phyloP scores from a whole-genome alignment of 1,140 invertebrate species.

The Apocrypta bakeri region DNA sequence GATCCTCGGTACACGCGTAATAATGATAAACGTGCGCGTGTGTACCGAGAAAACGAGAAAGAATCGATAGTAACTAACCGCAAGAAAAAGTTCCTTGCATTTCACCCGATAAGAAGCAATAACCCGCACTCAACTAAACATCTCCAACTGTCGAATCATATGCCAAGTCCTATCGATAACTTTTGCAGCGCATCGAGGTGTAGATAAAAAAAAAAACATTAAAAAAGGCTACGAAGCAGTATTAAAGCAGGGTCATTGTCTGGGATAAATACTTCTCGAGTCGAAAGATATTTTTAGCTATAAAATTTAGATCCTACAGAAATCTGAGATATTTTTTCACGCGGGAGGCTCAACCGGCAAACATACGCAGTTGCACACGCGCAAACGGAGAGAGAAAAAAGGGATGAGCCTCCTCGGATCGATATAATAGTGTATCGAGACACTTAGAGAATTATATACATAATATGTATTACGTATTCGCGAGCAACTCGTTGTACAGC shows the following conservation, averaged over 20 bases:
- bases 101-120: conserved; percentile 14
- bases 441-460: neutral
- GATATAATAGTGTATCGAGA: neutral
- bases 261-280: neutral
- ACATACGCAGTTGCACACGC: neutral
- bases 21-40: too few species aligned
- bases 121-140: neutral
- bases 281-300: conserved; percentile 37
- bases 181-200: neutral
- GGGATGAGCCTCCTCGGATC: neutral
- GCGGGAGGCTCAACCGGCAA: neutral
- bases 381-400: too few species aligned
- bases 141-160: neutral
- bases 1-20: too few species aligned
- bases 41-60: neutral
- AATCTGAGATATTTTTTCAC: conserved; percentile 46
- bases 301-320: conserved; percentile 35
- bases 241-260: conserved; percentile 4
- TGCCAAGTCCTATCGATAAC: conserved; percentile 11
- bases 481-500: neutral
- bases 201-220: neutral
- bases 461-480: neutral
- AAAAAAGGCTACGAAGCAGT: conserved; percentile 4
- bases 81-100: conserved; percentile 21
- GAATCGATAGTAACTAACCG: neutral